Base-by-base conservation (phyloP, 2,888 invertebrate species). In the Heliconius ethilla region DNA sequence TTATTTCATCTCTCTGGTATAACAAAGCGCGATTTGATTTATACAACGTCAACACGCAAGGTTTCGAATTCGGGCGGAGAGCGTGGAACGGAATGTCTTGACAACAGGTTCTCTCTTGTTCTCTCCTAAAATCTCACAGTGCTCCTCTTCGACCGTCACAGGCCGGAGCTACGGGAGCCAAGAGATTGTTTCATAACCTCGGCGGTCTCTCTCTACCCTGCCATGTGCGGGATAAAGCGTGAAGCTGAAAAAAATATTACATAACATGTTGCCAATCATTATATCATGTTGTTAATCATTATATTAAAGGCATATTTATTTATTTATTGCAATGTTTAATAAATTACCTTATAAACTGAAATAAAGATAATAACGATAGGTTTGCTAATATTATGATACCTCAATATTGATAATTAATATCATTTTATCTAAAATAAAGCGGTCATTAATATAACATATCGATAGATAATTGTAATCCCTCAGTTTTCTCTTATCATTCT, bases 351-450 rank as follows among this genome's bases (percentile, higher is more conserved):
- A 37, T 67, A 9, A 11, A 13, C 37, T 18, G 6, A 37, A 67
- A 67, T 67, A 67, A 67, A 67, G 37, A 67, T 37, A 40, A 25
- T 25, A 25, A 13, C 62, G 22, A 37, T 37, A 2, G 51, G 51
- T 45, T 13, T 13, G 7, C 33, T n/a, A 37, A 66, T 66, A 37
- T n/a, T 66, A n/a, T 37, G 22, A 66, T 11, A 66, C 37, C n/a
- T 5, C 5, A 67, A 67, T 37, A 33, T 67, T 37, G 66, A 67
- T 67, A 67, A 66, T 66, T 11, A 37, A 67, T 37, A 67, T 51
- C 2, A 27, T n/a, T 67, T 40, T 37, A 67, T 40, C n/a, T 6
- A 6, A 10, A n/a, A 67, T n/a, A n/a, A 37, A 37, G 11, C 37
- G 67, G 13, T 67, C 37, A 65, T 29, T n/a, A 62, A 37, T 67